These are phyloP conservation scores for Stegodyphus mimosarum DNA, from an alignment of 1,140 invertebrate species.

Conservation along the genomic window DNA sequence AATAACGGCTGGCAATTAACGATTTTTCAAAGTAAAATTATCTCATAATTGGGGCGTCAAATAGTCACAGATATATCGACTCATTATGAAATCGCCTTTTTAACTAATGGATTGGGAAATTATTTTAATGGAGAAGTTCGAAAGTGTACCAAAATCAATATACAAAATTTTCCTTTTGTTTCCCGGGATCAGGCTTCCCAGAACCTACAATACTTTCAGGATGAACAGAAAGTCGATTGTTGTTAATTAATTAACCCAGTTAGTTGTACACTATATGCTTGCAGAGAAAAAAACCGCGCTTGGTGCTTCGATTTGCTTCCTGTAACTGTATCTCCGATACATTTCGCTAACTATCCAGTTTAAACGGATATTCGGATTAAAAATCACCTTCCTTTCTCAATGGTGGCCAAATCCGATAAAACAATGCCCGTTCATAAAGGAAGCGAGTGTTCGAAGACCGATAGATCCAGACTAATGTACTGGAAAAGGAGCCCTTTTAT, in stretches of 20 bases:
- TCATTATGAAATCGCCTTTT: constrained; percentile 4
- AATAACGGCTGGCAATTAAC: too few species aligned
- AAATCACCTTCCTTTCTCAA: constrained; percentile 45
- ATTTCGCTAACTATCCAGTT: constrained; percentile 37
- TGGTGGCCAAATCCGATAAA: constrained; percentile 42
- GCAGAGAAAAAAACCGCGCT: too few species aligned
- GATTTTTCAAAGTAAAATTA: too few species aligned
- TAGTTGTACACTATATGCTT: too few species aligned
- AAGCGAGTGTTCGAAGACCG: constrained; percentile 51
- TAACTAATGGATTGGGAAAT: constrained; percentile 16
- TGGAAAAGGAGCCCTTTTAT: constrained; percentile 49
- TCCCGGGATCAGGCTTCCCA: background rate
- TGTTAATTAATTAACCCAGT: too few species aligned
- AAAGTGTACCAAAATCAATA: background rate
- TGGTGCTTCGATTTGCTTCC: background rate
- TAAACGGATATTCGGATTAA: constrained; percentile 46
- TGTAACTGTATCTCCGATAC: constrained; percentile 40
- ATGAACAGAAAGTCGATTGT: too few species aligned
- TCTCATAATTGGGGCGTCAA: too few species aligned
- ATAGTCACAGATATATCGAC: too few species aligned
- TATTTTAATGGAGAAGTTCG: constrained; percentile 13
- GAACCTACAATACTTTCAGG: too few species aligned
- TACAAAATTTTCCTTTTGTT: background rate
- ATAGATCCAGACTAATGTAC: constrained; percentile 50
- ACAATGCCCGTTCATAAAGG: constrained; percentile 52